Evolutionary conservation across 1,140 invertebrate genomes (phyloP).

Genomic region (Nasonia longicornis): DNA sequence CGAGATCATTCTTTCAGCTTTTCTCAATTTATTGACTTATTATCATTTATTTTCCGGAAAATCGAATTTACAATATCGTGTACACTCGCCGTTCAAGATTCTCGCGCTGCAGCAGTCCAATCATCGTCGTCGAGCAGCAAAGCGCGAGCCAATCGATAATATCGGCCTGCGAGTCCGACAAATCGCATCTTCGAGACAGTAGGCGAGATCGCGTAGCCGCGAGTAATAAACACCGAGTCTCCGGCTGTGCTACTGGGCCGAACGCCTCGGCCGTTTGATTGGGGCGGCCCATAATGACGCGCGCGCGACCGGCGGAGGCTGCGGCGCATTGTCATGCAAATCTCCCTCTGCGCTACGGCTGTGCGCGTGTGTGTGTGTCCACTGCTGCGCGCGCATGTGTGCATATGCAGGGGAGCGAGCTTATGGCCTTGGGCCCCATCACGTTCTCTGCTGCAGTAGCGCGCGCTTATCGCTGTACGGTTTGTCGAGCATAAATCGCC

Average conservation of each 20-base stretch:
- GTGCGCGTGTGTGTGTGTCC: neutral
- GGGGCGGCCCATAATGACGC: slow-evolving; percentile 31
- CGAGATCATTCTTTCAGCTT: too few species aligned
- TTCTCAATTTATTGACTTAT: too few species aligned
- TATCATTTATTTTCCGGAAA: too few species aligned
- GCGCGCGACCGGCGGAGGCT: neutral
- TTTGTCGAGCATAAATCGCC: slow-evolving; percentile 45
- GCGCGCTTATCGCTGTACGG: slow-evolving; percentile 34
- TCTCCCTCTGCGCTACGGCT: neutral
- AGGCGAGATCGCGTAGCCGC: neutral
- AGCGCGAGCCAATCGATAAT: slow-evolving; percentile 2
- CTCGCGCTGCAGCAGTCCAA: neutral
- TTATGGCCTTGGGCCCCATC: slow-evolving; percentile 19
- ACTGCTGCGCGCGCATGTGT: neutral
- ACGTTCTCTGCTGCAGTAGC: neutral
- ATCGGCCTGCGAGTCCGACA: neutral
- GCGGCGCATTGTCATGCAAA: slow-evolving; percentile 36
- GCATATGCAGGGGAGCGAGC: neutral
- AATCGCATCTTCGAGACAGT: neutral
- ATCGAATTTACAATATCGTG: too few species aligned
- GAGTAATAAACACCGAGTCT: slow-evolving; percentile 36
- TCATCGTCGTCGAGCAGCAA: neutral
- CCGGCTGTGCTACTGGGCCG: neutral
- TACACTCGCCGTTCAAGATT: neutral
- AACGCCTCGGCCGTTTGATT: slow-evolving; percentile 33